Conservation (phyloP, 2,797 vertebrate genomes). For the Mallotus villosus region DNA sequence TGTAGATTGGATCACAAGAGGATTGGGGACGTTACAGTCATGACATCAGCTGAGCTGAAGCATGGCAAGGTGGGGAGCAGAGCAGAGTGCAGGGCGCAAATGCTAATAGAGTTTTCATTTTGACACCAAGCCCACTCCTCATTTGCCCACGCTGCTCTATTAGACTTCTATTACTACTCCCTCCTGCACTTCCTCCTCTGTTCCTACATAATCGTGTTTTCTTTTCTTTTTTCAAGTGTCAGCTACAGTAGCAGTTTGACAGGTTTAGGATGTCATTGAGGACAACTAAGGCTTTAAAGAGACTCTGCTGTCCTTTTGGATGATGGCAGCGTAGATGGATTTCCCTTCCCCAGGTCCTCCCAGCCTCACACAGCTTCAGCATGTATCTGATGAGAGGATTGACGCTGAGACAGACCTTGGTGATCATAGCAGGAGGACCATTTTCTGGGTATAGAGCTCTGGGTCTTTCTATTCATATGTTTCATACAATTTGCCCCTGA, state of each 20-base stretch:
- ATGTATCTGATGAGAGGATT: slow-evolving; percentile 9
- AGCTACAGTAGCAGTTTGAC: not conserved
- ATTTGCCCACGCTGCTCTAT: too few species aligned
- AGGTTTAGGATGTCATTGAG: not conserved
- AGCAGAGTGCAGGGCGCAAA: slow-evolving; percentile 8
- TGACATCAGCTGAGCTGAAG: not conserved
- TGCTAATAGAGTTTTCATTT: slow-evolving; percentile 24
- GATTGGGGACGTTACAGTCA: slow-evolving; percentile 23
- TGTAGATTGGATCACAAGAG: slow-evolving; percentile 22
- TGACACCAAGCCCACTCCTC: not conserved
- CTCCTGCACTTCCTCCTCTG: not conserved
- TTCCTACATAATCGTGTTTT: not conserved
- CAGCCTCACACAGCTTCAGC: not conserved
- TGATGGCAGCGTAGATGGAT: not conserved
- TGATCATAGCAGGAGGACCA: slow-evolving; percentile 7
- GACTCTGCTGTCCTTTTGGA: not conserved
- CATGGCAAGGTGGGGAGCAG: not conserved
- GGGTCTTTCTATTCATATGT: not conserved
- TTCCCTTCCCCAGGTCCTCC: not conserved
- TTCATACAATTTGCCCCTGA: not conserved
- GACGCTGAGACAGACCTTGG: not conserved
- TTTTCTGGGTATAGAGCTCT: not conserved
- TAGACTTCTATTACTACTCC: too few species aligned
- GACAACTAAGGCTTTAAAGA: not conserved
- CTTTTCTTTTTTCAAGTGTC: too few species aligned